phyloP scores from a whole-genome alignment of 2,888 invertebrate genomes.

The Andricus quercusramuli region DNA sequence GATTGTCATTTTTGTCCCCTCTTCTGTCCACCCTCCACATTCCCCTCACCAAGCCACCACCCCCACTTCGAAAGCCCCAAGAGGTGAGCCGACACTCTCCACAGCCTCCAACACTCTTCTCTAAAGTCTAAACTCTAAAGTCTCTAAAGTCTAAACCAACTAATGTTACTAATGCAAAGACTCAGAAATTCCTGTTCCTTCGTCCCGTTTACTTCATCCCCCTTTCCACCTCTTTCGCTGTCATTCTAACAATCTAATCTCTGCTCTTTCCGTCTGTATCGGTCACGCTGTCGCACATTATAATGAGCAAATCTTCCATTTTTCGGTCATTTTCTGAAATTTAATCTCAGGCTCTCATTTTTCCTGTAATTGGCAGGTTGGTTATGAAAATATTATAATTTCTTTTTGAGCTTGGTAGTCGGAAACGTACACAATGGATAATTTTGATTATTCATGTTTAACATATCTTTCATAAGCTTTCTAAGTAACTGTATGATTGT shows the following conservation, averaged over 20 bases:
- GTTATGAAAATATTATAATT: not conserved
- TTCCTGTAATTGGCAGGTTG: not conserved
- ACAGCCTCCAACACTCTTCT: constrained; percentile 44
- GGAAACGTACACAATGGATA: not conserved
- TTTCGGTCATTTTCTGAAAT: not conserved
- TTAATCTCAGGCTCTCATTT: not conserved
- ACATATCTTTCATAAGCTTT: not conserved
- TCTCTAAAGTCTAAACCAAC: not conserved
- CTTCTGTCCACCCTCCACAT: constrained; percentile 48
- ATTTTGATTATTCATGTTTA: not conserved
- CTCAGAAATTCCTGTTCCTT: constrained; percentile 48
- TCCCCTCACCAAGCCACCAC: constrained; percentile 47
- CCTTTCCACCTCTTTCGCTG: constrained; percentile 46
- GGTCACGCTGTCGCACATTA: constrained; percentile 16
- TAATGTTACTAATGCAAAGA: constrained; percentile 8
- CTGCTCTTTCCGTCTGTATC: constrained; percentile 41
- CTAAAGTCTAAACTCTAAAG: not conserved
- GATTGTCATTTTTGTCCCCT: constrained; percentile 77
- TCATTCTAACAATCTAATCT: constrained; percentile 33
- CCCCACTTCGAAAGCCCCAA: constrained; percentile 49
- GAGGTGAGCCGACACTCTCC: constrained; percentile 38
- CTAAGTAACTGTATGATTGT: too few species aligned
- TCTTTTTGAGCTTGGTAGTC: not conserved
- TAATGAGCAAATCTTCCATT: not conserved
- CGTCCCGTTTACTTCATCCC: constrained; percentile 55